Base-by-base conservation (phyloP, 2,113 vertebrate species). In the Perognathus longimembris region DNA sequence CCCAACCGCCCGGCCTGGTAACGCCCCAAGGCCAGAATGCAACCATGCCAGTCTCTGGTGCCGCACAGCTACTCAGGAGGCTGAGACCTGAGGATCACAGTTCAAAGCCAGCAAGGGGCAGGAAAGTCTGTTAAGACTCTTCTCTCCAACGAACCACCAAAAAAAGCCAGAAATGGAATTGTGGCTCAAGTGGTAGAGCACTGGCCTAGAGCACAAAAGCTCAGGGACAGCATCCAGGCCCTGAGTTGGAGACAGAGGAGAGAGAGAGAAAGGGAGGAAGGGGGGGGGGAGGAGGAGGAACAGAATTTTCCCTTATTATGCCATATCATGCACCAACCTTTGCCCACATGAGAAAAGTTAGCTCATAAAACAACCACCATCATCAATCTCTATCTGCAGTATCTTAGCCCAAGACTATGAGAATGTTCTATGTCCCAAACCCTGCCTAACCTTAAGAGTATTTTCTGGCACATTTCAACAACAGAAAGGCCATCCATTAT, bases 401-500 rank as follows among this genome's bases (percentile, higher is more conserved):
- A 64, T 64, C 24, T 64, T 24, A 85, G 69, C 54, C 71, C 61
- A 57, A 78, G 42, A 84, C 42, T 63, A 88, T 88, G 73, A 88
- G 75, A 94, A 87, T 82, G 64, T 64, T 80, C 66, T 91, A 40
- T 69, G 81, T 85, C 92, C 66, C 86, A 42, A 92, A 75, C 40
- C 34, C 91, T 91, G 91, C 89, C 94, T 84, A 95, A 84, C 63
- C 42, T 73, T 57, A 86, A 96, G 75, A 95, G 77, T 88, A 95
- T 82, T 90, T 92, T 73, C 78, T 64, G 94, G 93, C 6, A 57
- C 64, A 85, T 28, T 91, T 90, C 95, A 94, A 91, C 1, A 76
- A 45, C 64, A 73, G 75, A 85, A 88, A 89, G 90, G 69, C 85
- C 92, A 94, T 77, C 96, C 95, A 94, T 95, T 94, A 91, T 67